Evolutionary conservation across 1,140 invertebrate species (phyloP).

Genomic region (Drosophila obscura): DNA sequence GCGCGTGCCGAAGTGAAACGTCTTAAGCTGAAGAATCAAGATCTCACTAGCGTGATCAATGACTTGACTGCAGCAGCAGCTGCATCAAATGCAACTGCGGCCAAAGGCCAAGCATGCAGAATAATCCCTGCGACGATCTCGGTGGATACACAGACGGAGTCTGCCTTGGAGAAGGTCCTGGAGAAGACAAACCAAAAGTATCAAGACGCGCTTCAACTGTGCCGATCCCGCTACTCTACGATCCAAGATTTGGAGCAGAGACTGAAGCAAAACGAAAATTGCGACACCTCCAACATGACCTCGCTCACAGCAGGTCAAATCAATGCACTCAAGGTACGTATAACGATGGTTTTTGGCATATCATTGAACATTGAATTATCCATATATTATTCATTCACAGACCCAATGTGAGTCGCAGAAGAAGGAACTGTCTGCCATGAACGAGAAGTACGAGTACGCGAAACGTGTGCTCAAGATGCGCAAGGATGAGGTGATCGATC

Average conservation of each 20-base stretch:
- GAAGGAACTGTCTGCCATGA: constrained; percentile 38
- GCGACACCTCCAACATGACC: constrained; percentile 43
- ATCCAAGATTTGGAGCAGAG: constrained; percentile 53
- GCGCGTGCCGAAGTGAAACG: constrained; percentile 54
- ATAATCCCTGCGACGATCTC: not conserved
- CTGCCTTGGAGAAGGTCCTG: constrained; percentile 33
- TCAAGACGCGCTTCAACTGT: constrained; percentile 39
- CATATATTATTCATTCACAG: constrained; percentile 20
- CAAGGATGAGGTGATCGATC: constrained; percentile 44
- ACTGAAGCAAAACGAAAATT: constrained; percentile 55
- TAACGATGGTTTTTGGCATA: not conserved
- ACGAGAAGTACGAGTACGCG: constrained; percentile 56
- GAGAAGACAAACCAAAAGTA: constrained; percentile 42
- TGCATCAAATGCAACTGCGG: not conserved
- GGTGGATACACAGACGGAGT: constrained; percentile 57
- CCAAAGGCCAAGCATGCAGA: not conserved
- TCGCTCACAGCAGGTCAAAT: constrained; percentile 55
- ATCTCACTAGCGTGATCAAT: constrained; percentile 44
- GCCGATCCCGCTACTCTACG: constrained; percentile 48
- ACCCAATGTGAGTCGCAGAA: constrained; percentile 44
- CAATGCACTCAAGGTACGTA: constrained; percentile 46
- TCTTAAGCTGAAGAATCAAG: constrained; percentile 51
- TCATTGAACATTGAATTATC: not conserved
- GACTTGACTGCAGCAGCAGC: constrained; percentile 10
- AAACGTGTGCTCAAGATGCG: constrained; percentile 53